Base-by-base conservation (phyloP, 2,797 vertebrate species). In the Rhyacichthys aspro region DNA sequence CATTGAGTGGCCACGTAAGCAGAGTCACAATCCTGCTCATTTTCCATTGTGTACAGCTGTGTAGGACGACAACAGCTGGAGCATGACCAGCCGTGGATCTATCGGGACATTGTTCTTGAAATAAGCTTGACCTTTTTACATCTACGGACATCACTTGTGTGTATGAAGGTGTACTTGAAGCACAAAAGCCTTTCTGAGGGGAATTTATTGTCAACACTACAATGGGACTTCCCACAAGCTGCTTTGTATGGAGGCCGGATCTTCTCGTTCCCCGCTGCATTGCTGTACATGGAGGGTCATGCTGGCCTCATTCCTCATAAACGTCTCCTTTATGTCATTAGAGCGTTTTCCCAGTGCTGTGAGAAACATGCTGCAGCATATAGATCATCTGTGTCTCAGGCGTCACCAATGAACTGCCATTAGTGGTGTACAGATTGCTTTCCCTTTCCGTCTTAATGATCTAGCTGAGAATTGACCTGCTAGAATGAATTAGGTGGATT, bases 371-470 rank as follows among this genome's bases (percentile, higher is more conserved):
- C 42, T 67, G 46, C 28, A 39, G 55, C 45, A 23, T 19, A 53
- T 65, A 54, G 48, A 73, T 78, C 62, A 53, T 50, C 48, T 45
- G 44, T 43, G 41, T 53, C 54, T 78, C 44, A 14, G 17, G 59
- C 47, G 19, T 44, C 56, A 17, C 63, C 63, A 83, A 75, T 81
- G 70, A 74, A 79, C 48, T 55, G 62, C 67, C 70, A 75, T 82
- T 75, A 72, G 64, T 69, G 76, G 76, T 76, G 60, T 63, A 54
- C 61, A 74, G 61, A 81, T 80, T 71, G 57, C 74, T 74, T 68
- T 70, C 49, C 64, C 50, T 78, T 54, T 74, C 67, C 48, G 43
- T 70, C 57, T 44, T 73, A 73, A 81, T 82, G 63, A 80, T 70
- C 65, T 47, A 54, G 65, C 52, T 57, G 63, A 64, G 62, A 79